Conservation (phyloP, 2,113 vertebrate genomes). For the Chloebia gouldiae region DNA sequence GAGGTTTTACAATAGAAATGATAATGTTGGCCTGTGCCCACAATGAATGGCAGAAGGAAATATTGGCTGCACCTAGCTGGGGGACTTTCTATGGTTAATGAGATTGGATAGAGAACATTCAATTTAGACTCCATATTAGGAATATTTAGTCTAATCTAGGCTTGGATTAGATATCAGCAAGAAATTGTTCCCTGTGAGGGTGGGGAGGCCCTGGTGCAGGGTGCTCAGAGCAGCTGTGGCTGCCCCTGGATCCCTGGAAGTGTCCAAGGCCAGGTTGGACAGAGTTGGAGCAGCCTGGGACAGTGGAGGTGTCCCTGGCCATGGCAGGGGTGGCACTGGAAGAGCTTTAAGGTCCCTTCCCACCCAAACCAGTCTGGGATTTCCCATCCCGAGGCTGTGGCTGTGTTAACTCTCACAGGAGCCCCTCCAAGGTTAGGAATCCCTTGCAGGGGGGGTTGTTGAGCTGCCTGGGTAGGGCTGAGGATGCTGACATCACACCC, state of each 20-base stretch:
- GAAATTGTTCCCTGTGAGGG: not conserved
- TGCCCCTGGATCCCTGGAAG: not conserved
- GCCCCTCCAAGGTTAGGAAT: not conserved
- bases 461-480: not conserved
- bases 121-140: not conserved
- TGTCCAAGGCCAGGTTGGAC: not conserved
- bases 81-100: not conserved
- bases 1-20: not conserved
- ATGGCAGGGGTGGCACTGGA: not conserved
- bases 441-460: not conserved
- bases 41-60: not conserved
- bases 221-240: not conserved
- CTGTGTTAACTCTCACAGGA: not conserved
- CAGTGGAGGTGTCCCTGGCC: not conserved
- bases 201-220: not conserved
- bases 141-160: not conserved
- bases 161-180: not conserved
- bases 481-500: not conserved
- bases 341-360: not conserved
- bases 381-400: not conserved
- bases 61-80: not conserved
- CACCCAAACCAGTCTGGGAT: not conserved
- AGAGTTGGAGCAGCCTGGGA: accelerated
- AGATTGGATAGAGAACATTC: not conserved
- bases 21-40: not conserved